Evolutionary conservation across 2,888 invertebrate species (phyloP), one percentile per base, ranked within the genome.

Genomic region (Drosophila buzzatii): DNA sequence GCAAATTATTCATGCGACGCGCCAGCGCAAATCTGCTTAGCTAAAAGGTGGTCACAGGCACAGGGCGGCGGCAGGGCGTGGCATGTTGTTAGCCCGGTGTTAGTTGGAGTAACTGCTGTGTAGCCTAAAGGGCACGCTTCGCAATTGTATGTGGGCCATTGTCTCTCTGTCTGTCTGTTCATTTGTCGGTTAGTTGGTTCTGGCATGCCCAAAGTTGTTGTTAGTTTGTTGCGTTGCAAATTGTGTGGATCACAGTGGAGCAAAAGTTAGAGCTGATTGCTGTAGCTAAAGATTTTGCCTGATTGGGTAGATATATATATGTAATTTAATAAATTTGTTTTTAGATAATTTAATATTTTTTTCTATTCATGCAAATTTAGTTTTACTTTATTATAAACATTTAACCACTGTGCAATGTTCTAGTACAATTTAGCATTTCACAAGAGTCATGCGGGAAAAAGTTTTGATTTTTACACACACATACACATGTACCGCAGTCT

Each of bases 1-100:
- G 84, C 82, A 84, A 84, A 84, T 84, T 84, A 84, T 84, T 82
- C 82, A 84, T 84, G 82, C 76, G 74, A 76, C 73, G 81, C 79
- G 73, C 76, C 68, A 76, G 63, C 70, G 72, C 73, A 81, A 79
- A 77, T 79, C 77, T 74, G 82, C 70, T 79, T 81, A 81, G 81
- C 35, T 10, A 41, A 58, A 18, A 20, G 52, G 14, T 5, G 33
- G 20, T 20, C 37, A n/a, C n/a, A n/a, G 33, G 2, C 37, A 47
- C 51, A 41, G 35, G 23, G 16, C 9, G 18, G 23, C 37, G 35
- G 37, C 18, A 35, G 20, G 47, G 37, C 49, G 64, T 41, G 33
- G 39, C 35, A 23, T 14, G 47, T n/a, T n/a, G 20, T 31, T 55
- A 18, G 39, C 27, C 27, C 31, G 55, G 45, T 41, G 64, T 55